A percentile compares a stretch with the other conserved stretches of the same genome.
Evolutionary conservation across 2,113 vertebrate species (phyloP).

Genomic region (Sceloporus undulatus): DNA sequence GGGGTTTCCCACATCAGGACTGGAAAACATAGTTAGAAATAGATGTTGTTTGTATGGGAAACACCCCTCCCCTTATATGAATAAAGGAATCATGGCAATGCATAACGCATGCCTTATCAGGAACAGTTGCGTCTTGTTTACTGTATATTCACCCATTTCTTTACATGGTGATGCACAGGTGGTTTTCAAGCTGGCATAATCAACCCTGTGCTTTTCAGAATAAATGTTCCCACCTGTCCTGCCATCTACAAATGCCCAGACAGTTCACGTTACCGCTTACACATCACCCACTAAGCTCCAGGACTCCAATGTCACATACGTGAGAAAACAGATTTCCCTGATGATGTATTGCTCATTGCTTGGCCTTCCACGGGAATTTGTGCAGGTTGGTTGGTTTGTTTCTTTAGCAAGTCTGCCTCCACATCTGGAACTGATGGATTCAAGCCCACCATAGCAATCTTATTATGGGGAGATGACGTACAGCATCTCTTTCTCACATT

Average conservation of each 20-base stretch:
- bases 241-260: not conserved
- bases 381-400: not conserved
- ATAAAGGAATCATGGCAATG: not conserved
- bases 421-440: slow-evolving; percentile 65
- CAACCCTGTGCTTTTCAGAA: not conserved
- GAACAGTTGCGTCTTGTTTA: not conserved
- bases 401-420: slow-evolving; percentile 35
- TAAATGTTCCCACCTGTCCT: not conserved
- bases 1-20: no score
- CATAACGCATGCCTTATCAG: not conserved
- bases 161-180: not conserved
- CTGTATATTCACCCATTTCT: not conserved
- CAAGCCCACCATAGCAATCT: not conserved
- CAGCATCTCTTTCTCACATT: slow-evolving; percentile 44
- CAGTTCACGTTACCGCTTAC: not conserved
- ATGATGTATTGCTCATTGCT: not conserved
- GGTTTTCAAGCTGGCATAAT: not conserved
- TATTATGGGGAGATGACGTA: slow-evolving; percentile 31
- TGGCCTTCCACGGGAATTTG: not conserved
- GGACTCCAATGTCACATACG: not conserved
- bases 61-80: not conserved
- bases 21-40: not conserved
- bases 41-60: not conserved
- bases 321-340: slow-evolving; percentile 24
- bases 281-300: slow-evolving; percentile 1